Base-by-base conservation (phyloP, 2,888 invertebrate species). In the Stegana nigrithorax region DNA sequence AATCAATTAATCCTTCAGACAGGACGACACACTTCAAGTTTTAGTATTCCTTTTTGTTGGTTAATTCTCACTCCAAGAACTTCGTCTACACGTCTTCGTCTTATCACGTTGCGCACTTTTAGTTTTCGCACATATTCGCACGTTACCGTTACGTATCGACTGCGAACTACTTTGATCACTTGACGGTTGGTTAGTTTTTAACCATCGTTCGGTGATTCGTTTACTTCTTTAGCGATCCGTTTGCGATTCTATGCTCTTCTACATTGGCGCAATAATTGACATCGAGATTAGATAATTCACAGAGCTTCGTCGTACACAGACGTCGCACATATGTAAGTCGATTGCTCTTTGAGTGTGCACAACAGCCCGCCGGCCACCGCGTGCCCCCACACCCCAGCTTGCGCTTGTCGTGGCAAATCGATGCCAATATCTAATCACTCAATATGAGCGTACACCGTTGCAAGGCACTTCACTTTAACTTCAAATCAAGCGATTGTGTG, bases 251-350 rank as follows among this genome's bases (percentile, higher is more conserved):
- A 62, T 64, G 58, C 55, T 19, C 14, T 58, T 59, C 44, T 68
- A 70, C 67, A 73, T 70, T 69, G 69, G 62, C 65, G 50, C 60
- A 67, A 68, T 65, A 67, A 68, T 66, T 66, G 65, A 36, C 53
- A 56, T 59, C n/a, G 65, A 53, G 73, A 73, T 73, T 72, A 73
- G 73, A 73, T 73, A 72, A 39, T 39, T 14, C 14, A 6, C 14
- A 4, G n/a, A 39, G 17, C 39, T 39, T 39, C 39, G 17, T 2
- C n/a, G 17, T 32, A 32, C 32, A 32, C n/a, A 32, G 32, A 4
- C 32, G 39, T 10, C 1, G 39, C 39, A 39, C 39, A n/a, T n/a
- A n/a, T n/a, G n/a, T n/a, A n/a, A n/a, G n/a, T n/a, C n/a, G n/a
- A n/a, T n/a, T n/a, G n/a, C n/a, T n/a, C n/a, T n/a, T n/a, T n/a